Base-by-base conservation (phyloP, 37 sponge, comb jelly and placozoan genomes). In the Hexactinellida sp. region DNA sequence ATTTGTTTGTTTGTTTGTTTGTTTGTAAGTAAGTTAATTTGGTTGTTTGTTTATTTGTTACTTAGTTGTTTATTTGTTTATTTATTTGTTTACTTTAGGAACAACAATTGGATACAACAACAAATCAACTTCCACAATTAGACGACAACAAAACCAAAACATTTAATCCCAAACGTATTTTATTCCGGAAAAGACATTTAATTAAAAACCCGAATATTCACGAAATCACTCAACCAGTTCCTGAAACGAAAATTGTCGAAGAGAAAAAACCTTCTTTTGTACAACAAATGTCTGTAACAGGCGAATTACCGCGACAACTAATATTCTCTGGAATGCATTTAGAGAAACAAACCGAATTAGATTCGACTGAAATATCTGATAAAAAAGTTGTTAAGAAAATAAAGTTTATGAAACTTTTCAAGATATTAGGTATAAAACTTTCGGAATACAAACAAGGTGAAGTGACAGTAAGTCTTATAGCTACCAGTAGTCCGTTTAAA, bases 181-280 rank as follows among this genome's bases (percentile, higher is more conserved):
- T 63, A 63, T 63, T 63, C 34, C 21, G 76, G 30, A 63, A 63
- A n/a, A 63, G 76, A 63, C 76, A 63, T n/a, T 63, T 63, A 63
- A 7, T n/a, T n/a, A 63, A 63, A 63, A 63, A 7, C 3, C 34
- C 21, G 3, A 10, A 63, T 25, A 3, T 63, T 23, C 3, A 23
- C 21, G 30, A n/a, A 1, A 63, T 23, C 3, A n/a, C 3, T 10
- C 5, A 25, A 1, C 76, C 76, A 7, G 5, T 23, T 7, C 28
- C 3, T 7, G 28, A 10, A 23, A 1, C 30, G 1, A 3, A 28
- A 10, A 28, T n/a, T 3, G 21, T 28, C 5, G 76, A 63, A 23
- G 30, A 63, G 76, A 63, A 23, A 28, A 63, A 23, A 63, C 5
- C 76, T 28, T 63, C 76, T 32, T n/a, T 63, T 23, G 30, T 63